Evolutionary conservation across 1,140 invertebrate species (phyloP).

Genomic region (Tribolium madens): DNA sequence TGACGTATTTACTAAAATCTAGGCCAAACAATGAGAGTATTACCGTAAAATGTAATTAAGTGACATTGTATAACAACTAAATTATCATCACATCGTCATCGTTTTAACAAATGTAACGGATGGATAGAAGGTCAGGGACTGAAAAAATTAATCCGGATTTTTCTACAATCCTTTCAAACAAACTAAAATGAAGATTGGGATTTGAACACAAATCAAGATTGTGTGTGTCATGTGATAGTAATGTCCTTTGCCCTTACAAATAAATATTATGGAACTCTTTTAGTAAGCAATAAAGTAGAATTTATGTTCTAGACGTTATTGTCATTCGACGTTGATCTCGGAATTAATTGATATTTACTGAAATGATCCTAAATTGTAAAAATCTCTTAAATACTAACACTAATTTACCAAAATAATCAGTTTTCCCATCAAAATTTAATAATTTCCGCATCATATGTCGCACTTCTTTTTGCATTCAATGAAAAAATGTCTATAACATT

Average conservation of each 20-base stretch:
- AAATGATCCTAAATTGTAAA: neutral
- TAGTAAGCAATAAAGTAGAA: neutral
- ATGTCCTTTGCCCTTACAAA: neutral
- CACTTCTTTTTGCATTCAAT: neutral
- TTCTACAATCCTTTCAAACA: neutral
- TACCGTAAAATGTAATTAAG: neutral
- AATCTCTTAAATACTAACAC: neutral
- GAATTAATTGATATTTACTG: neutral
- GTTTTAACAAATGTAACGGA: neutral
- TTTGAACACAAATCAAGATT: neutral
- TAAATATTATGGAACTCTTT: neutral
- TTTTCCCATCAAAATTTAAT: neutral
- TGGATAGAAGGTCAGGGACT: conserved; percentile 14
- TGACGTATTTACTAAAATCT: conserved; percentile 16
- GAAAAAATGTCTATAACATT: neutral
- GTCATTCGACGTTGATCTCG: neutral
- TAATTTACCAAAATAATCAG: neutral
- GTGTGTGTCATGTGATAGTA: neutral
- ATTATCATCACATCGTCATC: conserved; percentile 11
- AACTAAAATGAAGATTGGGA: neutral
- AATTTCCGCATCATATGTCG: neutral
- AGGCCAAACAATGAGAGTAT: neutral
- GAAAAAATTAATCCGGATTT: neutral
- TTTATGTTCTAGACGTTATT: neutral
- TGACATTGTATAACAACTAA: conserved; percentile 12